A percentile compares a stretch with the other conserved stretches of the same genome.
Evolutionary conservation across 2,888 invertebrate genomes (phyloP).

Genomic region (Lochmaea crataegi): DNA sequence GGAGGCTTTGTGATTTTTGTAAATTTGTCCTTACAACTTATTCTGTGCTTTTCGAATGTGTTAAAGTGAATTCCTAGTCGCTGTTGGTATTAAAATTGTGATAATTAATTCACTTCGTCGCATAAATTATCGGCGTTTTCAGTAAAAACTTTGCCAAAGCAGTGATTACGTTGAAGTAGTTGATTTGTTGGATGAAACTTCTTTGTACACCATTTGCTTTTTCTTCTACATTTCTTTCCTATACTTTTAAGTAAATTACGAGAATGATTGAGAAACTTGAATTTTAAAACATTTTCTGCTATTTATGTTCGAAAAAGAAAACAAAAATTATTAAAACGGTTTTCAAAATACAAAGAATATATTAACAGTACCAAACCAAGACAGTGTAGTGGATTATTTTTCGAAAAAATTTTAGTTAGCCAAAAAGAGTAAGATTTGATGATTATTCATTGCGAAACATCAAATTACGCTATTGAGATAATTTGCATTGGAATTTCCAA

Average conservation of each 20-base stretch:
- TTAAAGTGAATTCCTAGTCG: conserved; percentile 5
- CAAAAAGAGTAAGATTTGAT: no score
- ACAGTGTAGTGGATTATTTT: no score
- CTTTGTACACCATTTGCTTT: not conserved
- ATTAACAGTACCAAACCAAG: no score
- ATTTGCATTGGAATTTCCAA: no score
- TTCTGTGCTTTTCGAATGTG: not conserved
- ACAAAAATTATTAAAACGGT: no score
- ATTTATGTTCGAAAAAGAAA: no score
- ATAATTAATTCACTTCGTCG: not conserved
- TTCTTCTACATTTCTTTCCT: not conserved
- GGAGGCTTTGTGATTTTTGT: conserved; percentile 3
- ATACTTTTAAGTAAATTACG: not conserved
- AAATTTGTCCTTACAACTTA: conserved; percentile 19
- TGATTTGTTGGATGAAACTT: not conserved
- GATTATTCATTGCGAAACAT: no score
- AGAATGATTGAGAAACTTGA: not conserved
- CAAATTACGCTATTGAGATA: no score
- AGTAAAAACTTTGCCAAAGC: not conserved
- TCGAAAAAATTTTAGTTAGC: no score
- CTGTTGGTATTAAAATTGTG: conserved; percentile 1
- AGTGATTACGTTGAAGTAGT: not conserved
- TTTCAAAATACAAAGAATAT: no score
- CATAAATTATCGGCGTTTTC: not conserved
- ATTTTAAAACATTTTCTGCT: no score